Evolutionary conservation across 2,888 invertebrate species (phyloP).

Genomic region (Rosalia funebris): DNA sequence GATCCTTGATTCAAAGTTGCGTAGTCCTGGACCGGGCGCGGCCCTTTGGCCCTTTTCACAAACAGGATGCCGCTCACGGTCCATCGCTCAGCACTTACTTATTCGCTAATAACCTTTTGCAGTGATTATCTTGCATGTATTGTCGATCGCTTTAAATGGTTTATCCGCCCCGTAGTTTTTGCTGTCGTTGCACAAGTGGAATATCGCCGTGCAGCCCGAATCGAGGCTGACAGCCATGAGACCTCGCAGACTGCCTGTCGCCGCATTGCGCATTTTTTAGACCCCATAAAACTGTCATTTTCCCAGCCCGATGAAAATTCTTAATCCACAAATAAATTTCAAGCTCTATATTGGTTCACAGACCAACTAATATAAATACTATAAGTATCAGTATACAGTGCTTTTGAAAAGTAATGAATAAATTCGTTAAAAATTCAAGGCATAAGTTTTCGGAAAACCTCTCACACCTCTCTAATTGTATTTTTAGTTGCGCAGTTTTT

Average conservation of each 20-base stretch:
- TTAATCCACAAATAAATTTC: too few relatives aligned
- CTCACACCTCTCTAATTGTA: too few relatives aligned
- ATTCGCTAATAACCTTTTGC: constrained; percentile 50
- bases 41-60: constrained; percentile 42
- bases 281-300: background rate
- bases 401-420: too few relatives aligned
- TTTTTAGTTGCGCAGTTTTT: too few relatives aligned
- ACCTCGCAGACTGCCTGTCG: constrained; percentile 30
- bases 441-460: too few relatives aligned
- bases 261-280: background rate
- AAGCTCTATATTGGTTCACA: too few relatives aligned
- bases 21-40: constrained; percentile 37
- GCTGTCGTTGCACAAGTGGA: constrained; percentile 54
- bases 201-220: constrained; percentile 48
- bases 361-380: too few relatives aligned
- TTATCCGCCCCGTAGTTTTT: constrained; percentile 59
- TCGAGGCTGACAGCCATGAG: constrained; percentile 46
- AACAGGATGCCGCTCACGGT: constrained; percentile 52
- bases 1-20: constrained; percentile 50
- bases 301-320: background rate
- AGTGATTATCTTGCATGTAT: constrained; percentile 50
- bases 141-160: constrained; percentile 61
- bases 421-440: too few relatives aligned
- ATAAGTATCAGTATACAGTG: too few relatives aligned
- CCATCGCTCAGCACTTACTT: constrained; percentile 47